These are phyloP conservation scores for Tricholaema leucomelas DNA, from an alignment of 2,113 vertebrate genomes.

Conservation along the genomic window DNA sequence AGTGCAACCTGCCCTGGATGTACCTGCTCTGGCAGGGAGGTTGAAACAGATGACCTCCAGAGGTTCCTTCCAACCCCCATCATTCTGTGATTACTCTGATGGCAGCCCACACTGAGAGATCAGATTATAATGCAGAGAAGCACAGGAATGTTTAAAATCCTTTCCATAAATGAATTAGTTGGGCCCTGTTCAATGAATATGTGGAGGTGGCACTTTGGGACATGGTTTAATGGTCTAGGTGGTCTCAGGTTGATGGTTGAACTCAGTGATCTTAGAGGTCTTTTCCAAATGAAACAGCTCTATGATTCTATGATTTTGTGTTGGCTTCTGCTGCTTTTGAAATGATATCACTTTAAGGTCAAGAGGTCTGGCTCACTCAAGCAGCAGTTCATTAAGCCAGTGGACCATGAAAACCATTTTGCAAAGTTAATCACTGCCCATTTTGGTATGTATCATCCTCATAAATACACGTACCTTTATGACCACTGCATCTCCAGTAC, in stretches of 20 bases:
- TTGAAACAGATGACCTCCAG: no score
- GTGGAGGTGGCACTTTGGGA: no score
- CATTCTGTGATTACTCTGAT: neutral
- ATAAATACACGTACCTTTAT: neutral
- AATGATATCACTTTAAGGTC: neutral
- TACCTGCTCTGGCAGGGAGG: no score
- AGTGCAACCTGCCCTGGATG: no score
- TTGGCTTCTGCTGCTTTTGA: neutral
- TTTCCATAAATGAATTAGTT: neutral
- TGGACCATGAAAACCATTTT: constrained; percentile 10
- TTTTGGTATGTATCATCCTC: neutral
- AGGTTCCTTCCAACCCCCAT: no score
- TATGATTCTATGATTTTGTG: no score
- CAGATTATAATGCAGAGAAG: neutral
- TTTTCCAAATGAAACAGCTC: no score
- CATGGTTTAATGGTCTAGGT: no score
- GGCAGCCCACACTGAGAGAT: neutral
- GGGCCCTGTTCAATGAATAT: neutral
- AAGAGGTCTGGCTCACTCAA: neutral
- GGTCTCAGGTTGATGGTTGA: no score
- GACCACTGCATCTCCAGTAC: neutral
- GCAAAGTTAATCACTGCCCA: neutral
- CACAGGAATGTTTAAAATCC: neutral
- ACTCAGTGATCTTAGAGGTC: no score
- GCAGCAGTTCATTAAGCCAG: neutral